These are phyloP conservation scores for Tetrapedia diversipes DNA, from an alignment of 2,888 invertebrate species.

Conservation along the genomic window DNA sequence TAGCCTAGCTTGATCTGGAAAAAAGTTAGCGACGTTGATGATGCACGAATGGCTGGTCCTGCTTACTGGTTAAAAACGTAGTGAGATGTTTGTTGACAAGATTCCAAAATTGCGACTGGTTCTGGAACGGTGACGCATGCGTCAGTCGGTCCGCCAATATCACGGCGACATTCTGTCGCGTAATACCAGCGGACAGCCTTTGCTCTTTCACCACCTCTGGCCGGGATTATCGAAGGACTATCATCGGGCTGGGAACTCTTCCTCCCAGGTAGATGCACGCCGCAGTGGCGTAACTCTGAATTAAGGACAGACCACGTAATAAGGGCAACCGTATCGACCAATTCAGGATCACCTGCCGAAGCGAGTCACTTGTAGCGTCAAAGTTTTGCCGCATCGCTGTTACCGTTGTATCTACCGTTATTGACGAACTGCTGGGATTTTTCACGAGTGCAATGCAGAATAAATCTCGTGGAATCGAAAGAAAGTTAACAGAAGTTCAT, in stretches of 20 bases:
- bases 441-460: background rate
- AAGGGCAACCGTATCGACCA: constrained; percentile 57
- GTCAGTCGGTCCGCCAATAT: constrained; percentile 74
- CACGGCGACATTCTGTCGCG: constrained; percentile 74
- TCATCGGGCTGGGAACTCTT: constrained; percentile 25
- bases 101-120: constrained; percentile 74
- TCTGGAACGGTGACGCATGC: constrained; percentile 63
- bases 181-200: constrained; percentile 50
- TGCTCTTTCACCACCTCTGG: constrained; percentile 57
- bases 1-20: background rate
- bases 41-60: constrained; percentile 5
- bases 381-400: constrained; percentile 50
- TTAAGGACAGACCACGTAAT: constrained; percentile 53
- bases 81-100: constrained; percentile 74
- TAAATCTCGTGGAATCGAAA: background rate
- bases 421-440: background rate
- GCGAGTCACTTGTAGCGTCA: constrained; percentile 20
- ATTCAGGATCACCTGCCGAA: constrained; percentile 25
- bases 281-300: constrained; percentile 59
- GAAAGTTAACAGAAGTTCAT: too few species aligned
- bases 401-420: constrained; percentile 20
- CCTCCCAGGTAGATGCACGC: constrained; percentile 46
- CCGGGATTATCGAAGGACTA: constrained; percentile 62
- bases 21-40: background rate
- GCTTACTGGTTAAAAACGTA: constrained; percentile 46